These are phyloP conservation scores for Microplitis deprimator DNA, from an alignment of 2,888 invertebrate genomes.

Conservation along the genomic window DNA sequence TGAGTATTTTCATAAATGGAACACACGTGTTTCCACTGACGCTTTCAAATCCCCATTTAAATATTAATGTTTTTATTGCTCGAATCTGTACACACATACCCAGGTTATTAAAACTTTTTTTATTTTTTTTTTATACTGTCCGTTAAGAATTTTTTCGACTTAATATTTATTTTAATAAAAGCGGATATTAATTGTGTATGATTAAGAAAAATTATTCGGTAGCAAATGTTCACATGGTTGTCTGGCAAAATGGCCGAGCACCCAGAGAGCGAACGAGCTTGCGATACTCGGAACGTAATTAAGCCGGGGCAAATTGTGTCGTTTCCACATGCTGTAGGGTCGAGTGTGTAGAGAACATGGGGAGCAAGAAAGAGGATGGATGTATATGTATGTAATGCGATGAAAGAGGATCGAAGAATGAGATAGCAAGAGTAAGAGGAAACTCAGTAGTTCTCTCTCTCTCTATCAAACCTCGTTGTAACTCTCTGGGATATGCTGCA, in stretches of 20 bases:
- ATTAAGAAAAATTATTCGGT: not conserved
- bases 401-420: not conserved
- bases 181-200: slow-evolving; percentile 16
- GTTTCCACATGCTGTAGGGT: slow-evolving; percentile 31
- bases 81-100: not conserved
- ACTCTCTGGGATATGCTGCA: slow-evolving; percentile 16
- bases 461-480: slow-evolving; percentile 5
- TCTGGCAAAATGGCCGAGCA: slow-evolving; percentile 18
- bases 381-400: not conserved
- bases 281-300: slow-evolving; percentile 35
- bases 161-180: not conserved
- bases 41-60: not conserved
- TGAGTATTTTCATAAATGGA: slow-evolving; percentile 13
- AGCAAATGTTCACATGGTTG: slow-evolving; percentile 17
- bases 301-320: slow-evolving; percentile 34
- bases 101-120: not conserved
- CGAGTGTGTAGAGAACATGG: slow-evolving; percentile 6
- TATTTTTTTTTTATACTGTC: not conserved
- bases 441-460: not conserved
- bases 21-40: not conserved
- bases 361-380: not conserved
- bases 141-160: not conserved
- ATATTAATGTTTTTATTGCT: not conserved
- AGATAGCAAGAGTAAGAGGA: slow-evolving; percentile 7
- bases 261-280: slow-evolving; percentile 17